These are phyloP conservation scores for Poeciliopsis presidionis DNA, from an alignment of 2,797 vertebrate genomes.

Conservation along the genomic window DNA sequence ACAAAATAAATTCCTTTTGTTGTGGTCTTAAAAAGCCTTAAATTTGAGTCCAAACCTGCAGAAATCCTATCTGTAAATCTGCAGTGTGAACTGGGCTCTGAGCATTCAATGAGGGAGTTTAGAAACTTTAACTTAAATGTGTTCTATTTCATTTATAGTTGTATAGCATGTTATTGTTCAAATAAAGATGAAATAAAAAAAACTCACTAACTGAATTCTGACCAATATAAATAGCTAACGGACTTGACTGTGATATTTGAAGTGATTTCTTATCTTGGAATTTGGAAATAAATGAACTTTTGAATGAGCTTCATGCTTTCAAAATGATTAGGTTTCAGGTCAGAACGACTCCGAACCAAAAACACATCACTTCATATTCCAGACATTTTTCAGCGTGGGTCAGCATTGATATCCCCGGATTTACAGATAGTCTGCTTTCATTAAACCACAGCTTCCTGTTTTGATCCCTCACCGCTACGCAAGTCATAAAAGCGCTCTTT, in stretches of 20 bases:
- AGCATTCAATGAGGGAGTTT: background rate
- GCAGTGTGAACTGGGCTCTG: background rate
- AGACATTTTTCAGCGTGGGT: background rate
- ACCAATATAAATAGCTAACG: background rate
- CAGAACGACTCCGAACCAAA: background rate
- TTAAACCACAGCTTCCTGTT: background rate
- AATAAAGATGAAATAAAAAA: background rate
- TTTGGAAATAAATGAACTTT: background rate
- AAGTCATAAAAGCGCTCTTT: conserved; percentile 14
- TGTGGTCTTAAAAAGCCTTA: too few relatives aligned
- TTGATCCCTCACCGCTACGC: background rate
- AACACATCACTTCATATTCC: background rate
- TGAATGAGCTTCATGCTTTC: background rate
- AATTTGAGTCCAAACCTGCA: too few relatives aligned
- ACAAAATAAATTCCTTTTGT: too few relatives aligned
- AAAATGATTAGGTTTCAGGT: background rate
- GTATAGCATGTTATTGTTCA: background rate
- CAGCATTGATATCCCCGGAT: background rate
- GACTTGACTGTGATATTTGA: background rate
- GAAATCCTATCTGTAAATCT: too few relatives aligned
- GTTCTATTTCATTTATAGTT: background rate
- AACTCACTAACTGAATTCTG: background rate
- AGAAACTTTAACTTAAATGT: too few relatives aligned
- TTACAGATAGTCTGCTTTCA: background rate
- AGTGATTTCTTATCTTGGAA: background rate